Conservation (phyloP, 2,797 vertebrate genomes). For the Sternotherus odoratus region DNA sequence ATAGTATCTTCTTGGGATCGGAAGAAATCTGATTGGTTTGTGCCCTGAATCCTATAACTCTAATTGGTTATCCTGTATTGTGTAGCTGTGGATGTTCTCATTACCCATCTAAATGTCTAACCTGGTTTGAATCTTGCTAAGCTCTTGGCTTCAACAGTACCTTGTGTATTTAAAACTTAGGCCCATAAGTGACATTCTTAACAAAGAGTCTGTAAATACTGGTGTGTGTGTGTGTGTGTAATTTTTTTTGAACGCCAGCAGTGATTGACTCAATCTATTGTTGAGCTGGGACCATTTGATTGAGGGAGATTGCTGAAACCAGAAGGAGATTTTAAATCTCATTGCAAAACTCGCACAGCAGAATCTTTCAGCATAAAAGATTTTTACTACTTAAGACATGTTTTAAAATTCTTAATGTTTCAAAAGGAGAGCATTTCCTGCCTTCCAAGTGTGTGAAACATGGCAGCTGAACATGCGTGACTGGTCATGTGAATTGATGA, state of each 20-base stretch:
- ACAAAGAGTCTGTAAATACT: too few species aligned
- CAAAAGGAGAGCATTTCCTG: background rate
- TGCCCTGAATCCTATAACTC: background rate
- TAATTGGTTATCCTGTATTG: too few species aligned
- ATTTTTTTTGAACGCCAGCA: background rate
- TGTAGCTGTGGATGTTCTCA: background rate
- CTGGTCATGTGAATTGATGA: background rate
- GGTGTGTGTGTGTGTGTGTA: background rate
- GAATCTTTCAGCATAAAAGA: too few species aligned
- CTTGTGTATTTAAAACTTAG: too few species aligned
- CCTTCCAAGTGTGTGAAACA: background rate
- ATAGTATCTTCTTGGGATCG: background rate
- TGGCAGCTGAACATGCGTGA: background rate
- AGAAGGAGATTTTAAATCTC: too few species aligned
- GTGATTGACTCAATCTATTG: background rate
- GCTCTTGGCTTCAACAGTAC: too few species aligned
- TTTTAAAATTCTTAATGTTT: background rate
- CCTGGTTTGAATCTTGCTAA: too few species aligned
- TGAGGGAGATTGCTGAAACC: background rate
- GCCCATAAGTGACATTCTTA: too few species aligned
- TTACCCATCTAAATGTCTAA: background rate
- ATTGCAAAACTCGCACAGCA: too few species aligned
- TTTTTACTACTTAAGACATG: too few species aligned
- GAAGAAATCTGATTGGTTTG: background rate
- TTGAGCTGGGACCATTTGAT: background rate